Conservation (phyloP, 37 sponge, comb jelly and placozoan genomes). For the Tethya wilhelma region DNA sequence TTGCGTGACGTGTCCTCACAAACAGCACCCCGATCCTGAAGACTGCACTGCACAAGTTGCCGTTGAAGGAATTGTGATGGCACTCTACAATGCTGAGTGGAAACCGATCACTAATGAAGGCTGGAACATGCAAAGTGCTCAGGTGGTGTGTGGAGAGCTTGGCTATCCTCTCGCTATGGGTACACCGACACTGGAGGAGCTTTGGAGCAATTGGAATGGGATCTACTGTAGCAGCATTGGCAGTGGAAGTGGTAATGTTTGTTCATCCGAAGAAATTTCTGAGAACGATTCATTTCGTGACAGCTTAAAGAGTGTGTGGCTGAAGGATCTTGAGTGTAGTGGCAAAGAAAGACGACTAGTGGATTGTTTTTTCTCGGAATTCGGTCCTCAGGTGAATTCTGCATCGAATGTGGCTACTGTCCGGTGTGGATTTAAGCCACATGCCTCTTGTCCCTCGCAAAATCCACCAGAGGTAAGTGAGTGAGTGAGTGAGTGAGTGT, state of each 20-base stretch:
- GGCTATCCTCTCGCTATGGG: slow-evolving; percentile 65
- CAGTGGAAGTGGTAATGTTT: not conserved
- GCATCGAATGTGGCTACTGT: slow-evolving; percentile 58
- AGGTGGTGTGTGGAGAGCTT: slow-evolving; percentile 66
- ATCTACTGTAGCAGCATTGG: not conserved
- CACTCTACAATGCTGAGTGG: slow-evolving; percentile 39
- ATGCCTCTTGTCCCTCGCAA: slow-evolving; percentile 17
- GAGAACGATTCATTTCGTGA: slow-evolving; percentile 9
- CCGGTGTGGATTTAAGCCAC: slow-evolving; percentile 61
- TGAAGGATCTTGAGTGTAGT: slow-evolving; percentile 41
- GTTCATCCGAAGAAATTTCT: not conserved
- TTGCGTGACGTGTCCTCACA: slow-evolving; percentile 47
- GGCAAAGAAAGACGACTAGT: slow-evolving; percentile 44
- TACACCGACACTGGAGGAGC: slow-evolving; percentile 15
- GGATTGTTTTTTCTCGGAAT: slow-evolving; percentile 41
- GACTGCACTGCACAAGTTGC: slow-evolving; percentile 28
- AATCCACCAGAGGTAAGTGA: not conserved
- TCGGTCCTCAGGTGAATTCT: slow-evolving; percentile 15
- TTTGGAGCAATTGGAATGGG: slow-evolving; percentile 43
- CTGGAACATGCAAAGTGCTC: slow-evolving; percentile 40
- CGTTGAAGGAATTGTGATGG: slow-evolving; percentile 64
- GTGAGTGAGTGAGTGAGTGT: no score
- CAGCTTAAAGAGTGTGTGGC: not conserved
- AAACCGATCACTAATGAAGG: slow-evolving; percentile 35
- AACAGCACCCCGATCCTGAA: slow-evolving; percentile 8